These are phyloP conservation scores for Caranx ignobilis DNA, from an alignment of 2,113 vertebrate genomes.

Conservation along the genomic window DNA sequence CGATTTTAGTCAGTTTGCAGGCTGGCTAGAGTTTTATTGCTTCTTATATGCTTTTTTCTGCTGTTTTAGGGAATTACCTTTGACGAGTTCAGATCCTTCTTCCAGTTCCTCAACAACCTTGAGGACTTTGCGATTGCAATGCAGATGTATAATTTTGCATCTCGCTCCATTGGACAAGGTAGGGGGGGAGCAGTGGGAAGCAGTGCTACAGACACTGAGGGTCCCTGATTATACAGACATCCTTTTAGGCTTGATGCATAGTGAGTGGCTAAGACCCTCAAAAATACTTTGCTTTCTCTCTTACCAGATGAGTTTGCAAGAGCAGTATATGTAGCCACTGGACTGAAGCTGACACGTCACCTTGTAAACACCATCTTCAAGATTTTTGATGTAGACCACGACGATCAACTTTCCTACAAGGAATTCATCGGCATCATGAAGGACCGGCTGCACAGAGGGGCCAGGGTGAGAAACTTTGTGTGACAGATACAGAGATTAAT, in stretches of 20 bases:
- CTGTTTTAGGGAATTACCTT: conserved; percentile 95
- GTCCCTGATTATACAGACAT: neutral
- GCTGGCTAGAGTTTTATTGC: neutral
- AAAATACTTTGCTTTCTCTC: conserved; percentile 6
- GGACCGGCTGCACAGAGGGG: conserved; percentile 95
- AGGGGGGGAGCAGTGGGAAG: conserved; percentile 14
- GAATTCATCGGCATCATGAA: conserved; percentile 99
- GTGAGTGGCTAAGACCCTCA: neutral
- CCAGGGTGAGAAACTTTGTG: conserved; percentile 86
- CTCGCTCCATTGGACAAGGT: conserved; percentile 98
- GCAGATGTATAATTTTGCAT: conserved; percentile 99
- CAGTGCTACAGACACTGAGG: neutral
- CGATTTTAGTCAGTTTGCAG: conserved; percentile 1
- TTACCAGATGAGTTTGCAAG: conserved; percentile 96
- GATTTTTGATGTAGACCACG: conserved; percentile 98
- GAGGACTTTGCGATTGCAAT: conserved; percentile 99
- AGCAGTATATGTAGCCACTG: conserved; percentile 97
- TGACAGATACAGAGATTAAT: neutral
- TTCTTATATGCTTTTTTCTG: conserved; percentile 8
- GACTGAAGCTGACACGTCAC: conserved; percentile 95
- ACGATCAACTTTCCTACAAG: conserved; percentile 97
- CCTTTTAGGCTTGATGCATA: neutral
- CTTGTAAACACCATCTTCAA: conserved; percentile 98
- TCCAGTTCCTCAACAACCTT: conserved; percentile 99
- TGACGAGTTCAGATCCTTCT: conserved; percentile 98